Conservation (phyloP, 2,113 vertebrate genomes). For the Callithrix jacchus region DNA sequence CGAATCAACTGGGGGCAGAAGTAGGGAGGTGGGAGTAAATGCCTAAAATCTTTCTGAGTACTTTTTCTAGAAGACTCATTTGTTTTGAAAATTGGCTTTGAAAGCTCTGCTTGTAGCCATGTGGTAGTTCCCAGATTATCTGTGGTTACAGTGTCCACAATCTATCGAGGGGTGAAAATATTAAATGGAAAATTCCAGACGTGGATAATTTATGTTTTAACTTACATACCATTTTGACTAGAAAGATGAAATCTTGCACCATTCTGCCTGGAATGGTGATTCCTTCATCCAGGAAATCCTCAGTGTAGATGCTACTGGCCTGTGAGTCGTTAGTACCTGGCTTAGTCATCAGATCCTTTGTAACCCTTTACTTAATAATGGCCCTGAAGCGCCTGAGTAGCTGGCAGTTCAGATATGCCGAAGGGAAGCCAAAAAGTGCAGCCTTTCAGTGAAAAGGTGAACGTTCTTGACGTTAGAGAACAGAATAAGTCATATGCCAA, state of each 20-base stretch:
- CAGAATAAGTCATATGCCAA: neutral
- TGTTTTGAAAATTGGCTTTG: neutral
- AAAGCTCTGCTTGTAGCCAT: neutral
- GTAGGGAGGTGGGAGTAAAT: neutral
- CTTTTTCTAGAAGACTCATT: neutral
- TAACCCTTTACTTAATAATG: neutral
- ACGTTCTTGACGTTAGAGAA: neutral
- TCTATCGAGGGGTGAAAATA: neutral
- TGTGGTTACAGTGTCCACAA: neutral
- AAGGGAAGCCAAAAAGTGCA: neutral
- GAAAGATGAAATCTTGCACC: neutral
- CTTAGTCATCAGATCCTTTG: neutral
- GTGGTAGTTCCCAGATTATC: neutral
- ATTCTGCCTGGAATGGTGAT: neutral
- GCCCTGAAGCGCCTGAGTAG: neutral
- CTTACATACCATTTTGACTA: neutral
- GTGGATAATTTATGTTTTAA: neutral
- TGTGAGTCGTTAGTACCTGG: neutral
- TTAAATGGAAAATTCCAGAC: neutral
- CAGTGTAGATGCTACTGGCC: neutral
- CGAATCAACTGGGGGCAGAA: neutral
- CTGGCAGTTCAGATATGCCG: neutral
- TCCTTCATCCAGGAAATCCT: neutral
- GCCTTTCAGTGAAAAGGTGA: neutral
- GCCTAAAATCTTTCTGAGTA: neutral